phyloP scores from a whole-genome alignment of 2,113 vertebrate species.

The Spilogale gracilis region DNA sequence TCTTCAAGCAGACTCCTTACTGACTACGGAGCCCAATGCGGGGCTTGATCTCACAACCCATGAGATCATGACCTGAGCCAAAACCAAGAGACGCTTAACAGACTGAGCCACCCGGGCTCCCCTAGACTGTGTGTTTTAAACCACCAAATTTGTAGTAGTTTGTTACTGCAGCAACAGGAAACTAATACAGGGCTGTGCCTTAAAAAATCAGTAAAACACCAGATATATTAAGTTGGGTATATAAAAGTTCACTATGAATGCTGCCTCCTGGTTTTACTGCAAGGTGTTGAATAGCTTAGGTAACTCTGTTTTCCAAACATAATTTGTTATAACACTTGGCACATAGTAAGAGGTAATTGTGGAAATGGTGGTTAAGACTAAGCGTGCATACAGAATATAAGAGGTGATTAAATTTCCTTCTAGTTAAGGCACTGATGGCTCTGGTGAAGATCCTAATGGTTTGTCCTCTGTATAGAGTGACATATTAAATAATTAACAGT shows the following conservation, averaged over 20 bases:
- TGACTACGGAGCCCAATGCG: background rate
- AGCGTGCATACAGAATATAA: background rate
- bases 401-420: background rate
- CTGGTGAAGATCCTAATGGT: background rate
- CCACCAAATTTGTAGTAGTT: background rate
- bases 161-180: background rate
- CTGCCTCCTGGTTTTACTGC: background rate
- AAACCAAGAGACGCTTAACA: background rate
- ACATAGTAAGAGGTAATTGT: background rate
- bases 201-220: background rate
- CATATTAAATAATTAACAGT: background rate
- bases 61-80: background rate
- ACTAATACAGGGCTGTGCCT: background rate
- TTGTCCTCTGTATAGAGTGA: background rate
- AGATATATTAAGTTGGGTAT: background rate
- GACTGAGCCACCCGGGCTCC: background rate
- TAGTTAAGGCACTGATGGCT: background rate
- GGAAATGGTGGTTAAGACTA: background rate
- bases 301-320: background rate
- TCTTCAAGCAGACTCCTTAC: background rate
- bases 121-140: background rate
- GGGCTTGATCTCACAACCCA: background rate
- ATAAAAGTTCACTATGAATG: background rate
- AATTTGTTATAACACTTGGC: background rate
- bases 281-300: background rate